phyloP scores from a whole-genome alignment of 2,113 vertebrate genomes.

The Neolamprologus kungweensis region DNA sequence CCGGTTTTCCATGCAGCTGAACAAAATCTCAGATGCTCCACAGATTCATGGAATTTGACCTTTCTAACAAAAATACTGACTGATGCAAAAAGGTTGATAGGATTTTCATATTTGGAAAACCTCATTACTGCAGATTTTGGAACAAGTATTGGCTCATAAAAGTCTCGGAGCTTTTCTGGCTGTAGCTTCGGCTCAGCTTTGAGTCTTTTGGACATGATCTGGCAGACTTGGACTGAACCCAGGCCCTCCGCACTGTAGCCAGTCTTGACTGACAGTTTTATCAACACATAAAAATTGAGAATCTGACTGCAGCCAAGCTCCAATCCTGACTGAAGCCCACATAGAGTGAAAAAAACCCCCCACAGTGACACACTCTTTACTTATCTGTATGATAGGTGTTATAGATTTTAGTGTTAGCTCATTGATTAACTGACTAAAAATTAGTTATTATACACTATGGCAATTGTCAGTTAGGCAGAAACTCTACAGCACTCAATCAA shows the following conservation, averaged over 20 bases:
- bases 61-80: background rate
- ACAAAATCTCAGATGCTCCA: background rate
- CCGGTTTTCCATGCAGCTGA: background rate
- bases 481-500: slow-evolving; percentile 45
- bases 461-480: slow-evolving; percentile 58
- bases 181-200: background rate
- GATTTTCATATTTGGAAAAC: background rate
- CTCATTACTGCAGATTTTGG: background rate
- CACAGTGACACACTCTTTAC: slow-evolving; percentile 33
- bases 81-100: background rate
- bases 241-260: background rate
- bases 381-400: slow-evolving; percentile 42
- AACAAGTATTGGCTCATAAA: background rate
- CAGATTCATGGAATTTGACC: background rate
- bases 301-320: background rate
- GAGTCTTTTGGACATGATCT: background rate
- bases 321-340: background rate
- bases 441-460: slow-evolving; percentile 53
- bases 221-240: background rate
- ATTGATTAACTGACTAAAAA: slow-evolving; percentile 59
- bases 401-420: slow-evolving; percentile 59
- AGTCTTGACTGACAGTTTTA: background rate
- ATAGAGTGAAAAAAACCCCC: background rate
- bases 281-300: background rate
- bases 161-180: background rate